phyloP scores from a whole-genome alignment of 35 echinoderm and acorn worm species.

The Eucidaris tribuloides region DNA sequence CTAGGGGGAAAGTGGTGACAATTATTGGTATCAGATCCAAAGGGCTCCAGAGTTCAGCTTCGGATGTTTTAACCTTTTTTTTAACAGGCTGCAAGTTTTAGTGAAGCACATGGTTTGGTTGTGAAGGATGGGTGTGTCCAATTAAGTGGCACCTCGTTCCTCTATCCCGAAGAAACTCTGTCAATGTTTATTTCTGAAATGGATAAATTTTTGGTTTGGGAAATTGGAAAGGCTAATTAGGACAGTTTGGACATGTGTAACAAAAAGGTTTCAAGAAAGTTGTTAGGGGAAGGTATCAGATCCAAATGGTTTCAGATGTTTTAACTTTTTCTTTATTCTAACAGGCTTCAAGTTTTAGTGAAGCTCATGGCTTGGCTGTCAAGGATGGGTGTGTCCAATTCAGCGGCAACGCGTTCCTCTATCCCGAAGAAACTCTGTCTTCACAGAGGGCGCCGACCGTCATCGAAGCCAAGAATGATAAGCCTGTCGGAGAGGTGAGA shows the following conservation, averaged over 20 bases:
- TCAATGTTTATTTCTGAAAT: no score
- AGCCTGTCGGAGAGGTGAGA: slow-evolving; percentile 72
- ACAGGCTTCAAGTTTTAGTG: slow-evolving; percentile 74
- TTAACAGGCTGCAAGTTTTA: slow-evolving; percentile 76
- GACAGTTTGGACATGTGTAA: no score
- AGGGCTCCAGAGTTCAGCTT: no score
- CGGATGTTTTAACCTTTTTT: no score
- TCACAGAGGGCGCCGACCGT: slow-evolving; percentile 41
- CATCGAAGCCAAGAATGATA: slow-evolving; percentile 81
- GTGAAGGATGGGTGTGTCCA: slow-evolving; percentile 39
- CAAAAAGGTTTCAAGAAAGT: no score
- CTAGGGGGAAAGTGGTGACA: no score
- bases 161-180: slow-evolving; percentile 59
- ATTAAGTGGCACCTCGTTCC: slow-evolving; percentile 58
- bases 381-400: slow-evolving; percentile 46
- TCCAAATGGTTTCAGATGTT: no score
- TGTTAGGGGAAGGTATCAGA: no score
- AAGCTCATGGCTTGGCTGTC: slow-evolving; percentile 53
- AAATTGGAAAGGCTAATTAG: no score
- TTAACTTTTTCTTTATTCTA: no score
- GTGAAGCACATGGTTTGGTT: slow-evolving; percentile 54
- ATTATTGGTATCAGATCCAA: no score
- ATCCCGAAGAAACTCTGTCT: slow-evolving; percentile 54
- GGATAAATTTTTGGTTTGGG: no score
- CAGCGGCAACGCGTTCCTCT: slow-evolving; percentile 53